Conservation (phyloP, 2,113 vertebrate species). For the Gavialis gangeticus region DNA sequence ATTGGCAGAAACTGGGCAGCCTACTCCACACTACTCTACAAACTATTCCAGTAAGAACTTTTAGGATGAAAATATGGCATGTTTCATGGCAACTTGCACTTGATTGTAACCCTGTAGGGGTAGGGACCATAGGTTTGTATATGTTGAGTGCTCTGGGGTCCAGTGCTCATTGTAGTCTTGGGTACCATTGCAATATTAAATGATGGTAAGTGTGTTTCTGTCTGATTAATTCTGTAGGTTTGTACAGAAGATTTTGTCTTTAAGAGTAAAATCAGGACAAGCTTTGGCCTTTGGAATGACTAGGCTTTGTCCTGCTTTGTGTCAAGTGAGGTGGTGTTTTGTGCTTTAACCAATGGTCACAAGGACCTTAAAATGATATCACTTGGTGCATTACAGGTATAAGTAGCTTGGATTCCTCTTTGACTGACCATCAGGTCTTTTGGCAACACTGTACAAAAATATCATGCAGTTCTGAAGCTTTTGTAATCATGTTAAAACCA, state of each 20-base stretch:
- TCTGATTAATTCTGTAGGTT: not conserved
- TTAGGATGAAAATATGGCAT: not conserved
- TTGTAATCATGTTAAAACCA: not conserved
- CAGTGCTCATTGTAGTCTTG: not conserved
- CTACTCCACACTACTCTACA: not conserved
- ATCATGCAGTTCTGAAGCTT: not conserved
- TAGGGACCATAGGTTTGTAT: not conserved
- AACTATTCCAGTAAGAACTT: not conserved
- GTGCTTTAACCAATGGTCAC: not conserved
- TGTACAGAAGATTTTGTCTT: not conserved
- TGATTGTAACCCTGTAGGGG: not conserved
- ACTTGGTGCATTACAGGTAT: not conserved
- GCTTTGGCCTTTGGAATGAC: not conserved
- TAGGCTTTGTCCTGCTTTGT: not conserved
- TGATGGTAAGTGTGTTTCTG: not conserved
- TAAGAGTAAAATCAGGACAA: not conserved
- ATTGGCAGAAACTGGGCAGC: not conserved
- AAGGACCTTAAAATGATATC: not conserved
- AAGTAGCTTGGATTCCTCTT: not conserved
- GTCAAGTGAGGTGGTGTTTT: not conserved
- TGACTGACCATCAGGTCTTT: not conserved
- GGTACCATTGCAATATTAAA: not conserved
- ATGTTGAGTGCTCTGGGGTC: not conserved
- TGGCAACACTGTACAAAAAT: not conserved
- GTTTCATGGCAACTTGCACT: not conserved